Evolutionary conservation across 2,797 vertebrate genomes (phyloP).

Genomic region (Tinamus major): DNA sequence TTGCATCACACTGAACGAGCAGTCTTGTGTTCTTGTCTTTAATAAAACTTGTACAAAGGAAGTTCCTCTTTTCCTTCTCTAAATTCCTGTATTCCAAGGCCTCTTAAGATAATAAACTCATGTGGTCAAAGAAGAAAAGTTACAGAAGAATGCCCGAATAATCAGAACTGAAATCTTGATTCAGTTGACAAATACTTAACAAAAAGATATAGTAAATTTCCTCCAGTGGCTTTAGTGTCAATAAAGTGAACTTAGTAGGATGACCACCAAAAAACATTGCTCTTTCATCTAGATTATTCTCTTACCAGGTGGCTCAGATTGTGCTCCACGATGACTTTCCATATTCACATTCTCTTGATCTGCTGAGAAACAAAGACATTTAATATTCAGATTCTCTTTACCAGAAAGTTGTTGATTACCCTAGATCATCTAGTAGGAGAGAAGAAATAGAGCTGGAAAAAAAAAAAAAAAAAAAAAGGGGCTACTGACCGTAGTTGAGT

Average conservation of each 20-base stretch:
- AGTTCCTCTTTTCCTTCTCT: background rate
- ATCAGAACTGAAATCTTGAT: background rate
- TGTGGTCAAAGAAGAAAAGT: background rate
- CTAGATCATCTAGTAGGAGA: background rate
- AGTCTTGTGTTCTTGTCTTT: background rate
- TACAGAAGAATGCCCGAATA: background rate
- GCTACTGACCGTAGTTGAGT: background rate
- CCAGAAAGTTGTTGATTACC: background rate
- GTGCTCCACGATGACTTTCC: conserved; percentile 63
- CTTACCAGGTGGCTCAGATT: conserved; percentile 77
- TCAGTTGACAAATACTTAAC: background rate
- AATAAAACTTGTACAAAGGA: background rate
- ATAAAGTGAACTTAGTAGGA: background rate
- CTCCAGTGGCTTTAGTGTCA: background rate
- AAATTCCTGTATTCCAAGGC: background rate
- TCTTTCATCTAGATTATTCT: background rate
- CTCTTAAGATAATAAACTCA: background rate
- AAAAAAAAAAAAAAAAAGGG: background rate
- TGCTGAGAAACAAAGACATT: conserved; percentile 38
- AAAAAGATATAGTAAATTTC: background rate
- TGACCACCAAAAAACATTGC: background rate
- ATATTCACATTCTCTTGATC: conserved; percentile 78
- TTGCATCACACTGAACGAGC: background rate
- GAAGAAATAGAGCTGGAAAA: background rate
- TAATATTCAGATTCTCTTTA: background rate